Evolutionary conservation across 1,140 invertebrate genomes (phyloP), one percentile per base, ranked within the genome.

Genomic region (Chionoecetes opilio): DNA sequence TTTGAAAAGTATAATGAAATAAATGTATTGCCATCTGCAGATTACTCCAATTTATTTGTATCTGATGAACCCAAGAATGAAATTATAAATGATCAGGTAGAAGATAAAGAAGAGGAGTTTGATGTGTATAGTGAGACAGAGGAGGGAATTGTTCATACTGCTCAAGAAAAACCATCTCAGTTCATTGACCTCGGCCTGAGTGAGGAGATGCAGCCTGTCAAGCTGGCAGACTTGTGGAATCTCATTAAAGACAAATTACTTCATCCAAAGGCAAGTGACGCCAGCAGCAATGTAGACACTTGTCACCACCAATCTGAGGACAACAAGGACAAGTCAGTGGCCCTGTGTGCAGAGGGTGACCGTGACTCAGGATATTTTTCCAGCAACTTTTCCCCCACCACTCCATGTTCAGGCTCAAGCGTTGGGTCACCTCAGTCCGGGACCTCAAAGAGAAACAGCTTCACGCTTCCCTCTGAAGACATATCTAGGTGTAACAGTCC

Each of bases 211-310:
- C 31, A 95, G 46, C 94, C 94, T n/a, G 46, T 95, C 29, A 95
- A 92, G 87, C 90, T 95, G 38, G 94, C 46, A 35, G 94, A 95
- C 88, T 91, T 95, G 17, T 95, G 94, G 94, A 88, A 87, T 92
- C 84, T 95, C 41, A 95, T 95, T 87, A 95, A 95, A 85, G 94
- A 95, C 75, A 95, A 75, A 29, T 31, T 95, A 31, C 94, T 90
- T 75, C 34, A 86, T 63, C 41, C 89, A 29, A 85, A 92, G 26
- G 11, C 26, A 29, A 29, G 37, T 2, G 21, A 35, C 29, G 53
- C 82, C 5, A 32, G 32, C 89, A 29, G 41, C 14, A 32, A 53
- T 87, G 35, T n/a, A 8, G 26, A 17, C n/a, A n/a, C 21, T n/a
- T n/a, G 21, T 5, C 8, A 11, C 21, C 63, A 75, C 11, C 31